phyloP scores from a whole-genome alignment of 2,797 vertebrate genomes.

The Falco concolor region DNA sequence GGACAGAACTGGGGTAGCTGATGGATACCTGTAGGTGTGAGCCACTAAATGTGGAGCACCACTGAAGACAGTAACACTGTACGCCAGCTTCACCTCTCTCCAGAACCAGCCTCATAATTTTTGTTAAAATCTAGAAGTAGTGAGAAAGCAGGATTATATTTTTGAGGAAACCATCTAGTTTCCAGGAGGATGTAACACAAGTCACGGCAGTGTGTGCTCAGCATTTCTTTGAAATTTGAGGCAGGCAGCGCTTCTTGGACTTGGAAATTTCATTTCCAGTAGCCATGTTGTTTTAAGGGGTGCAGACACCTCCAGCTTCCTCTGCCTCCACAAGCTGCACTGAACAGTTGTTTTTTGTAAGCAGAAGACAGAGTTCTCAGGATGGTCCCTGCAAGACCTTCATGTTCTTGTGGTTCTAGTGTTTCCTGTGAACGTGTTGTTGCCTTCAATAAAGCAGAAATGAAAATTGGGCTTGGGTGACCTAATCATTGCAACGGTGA shows the following conservation, averaged over 20 bases:
- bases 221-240: neutral
- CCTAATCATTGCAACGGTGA: too few relatives aligned
- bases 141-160: neutral
- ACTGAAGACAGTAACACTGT: neutral
- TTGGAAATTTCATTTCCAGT: neutral
- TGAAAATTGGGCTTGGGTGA: fast-evolving
- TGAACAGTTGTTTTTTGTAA: neutral
- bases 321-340: neutral
- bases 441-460: neutral
- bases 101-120: fast-evolving
- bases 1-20: neutral
- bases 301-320: neutral
- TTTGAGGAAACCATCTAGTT: neutral
- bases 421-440: fast-evolving
- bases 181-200: neutral
- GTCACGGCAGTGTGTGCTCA: neutral
- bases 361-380: neutral
- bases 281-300: neutral
- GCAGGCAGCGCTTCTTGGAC: neutral
- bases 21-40: neutral
- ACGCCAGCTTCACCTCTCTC: fast-evolving
- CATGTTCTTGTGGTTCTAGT: neutral
- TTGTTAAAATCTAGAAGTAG: neutral
- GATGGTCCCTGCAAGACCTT: neutral
- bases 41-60: neutral